phyloP scores from a whole-genome alignment of 2,888 invertebrate genomes.

The Plutella xylostella region DNA sequence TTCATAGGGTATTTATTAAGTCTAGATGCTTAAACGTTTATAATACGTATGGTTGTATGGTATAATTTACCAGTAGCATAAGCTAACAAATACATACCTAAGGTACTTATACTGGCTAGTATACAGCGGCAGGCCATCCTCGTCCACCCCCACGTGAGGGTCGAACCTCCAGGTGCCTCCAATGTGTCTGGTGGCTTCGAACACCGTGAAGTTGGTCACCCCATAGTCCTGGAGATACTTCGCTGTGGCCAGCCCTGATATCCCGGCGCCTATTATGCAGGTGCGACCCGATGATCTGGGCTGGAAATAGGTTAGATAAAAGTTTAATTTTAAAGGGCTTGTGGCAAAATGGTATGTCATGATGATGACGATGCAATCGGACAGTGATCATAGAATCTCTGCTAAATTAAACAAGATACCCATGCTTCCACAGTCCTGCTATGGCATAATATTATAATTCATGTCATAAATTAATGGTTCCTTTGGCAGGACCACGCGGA shows the following conservation, averaged over 20 bases:
- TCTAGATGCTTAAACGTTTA: too few species aligned
- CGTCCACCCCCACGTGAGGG: slow-evolving; percentile 71
- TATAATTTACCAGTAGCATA: too few species aligned
- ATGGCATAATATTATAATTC: not conserved
- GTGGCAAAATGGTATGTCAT: not conserved
- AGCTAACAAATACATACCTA: slow-evolving; percentile 39
- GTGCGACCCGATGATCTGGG: slow-evolving; percentile 22
- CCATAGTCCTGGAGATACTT: slow-evolving; percentile 68
- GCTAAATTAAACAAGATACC: not conserved
- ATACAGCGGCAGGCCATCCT: slow-evolving; percentile 76
- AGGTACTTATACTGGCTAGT: slow-evolving; percentile 86
- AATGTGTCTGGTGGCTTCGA: slow-evolving; percentile 74
- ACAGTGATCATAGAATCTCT: not conserved
- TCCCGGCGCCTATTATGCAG: slow-evolving; percentile 81
- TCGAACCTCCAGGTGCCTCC: slow-evolving; percentile 89
- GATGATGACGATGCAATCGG: not conserved
- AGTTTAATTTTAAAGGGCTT: not conserved
- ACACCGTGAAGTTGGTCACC: slow-evolving; percentile 68
- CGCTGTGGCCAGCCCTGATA: slow-evolving; percentile 76
- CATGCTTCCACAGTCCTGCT: not conserved
- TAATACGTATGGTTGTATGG: too few species aligned
- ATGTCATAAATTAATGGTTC: not conserved
- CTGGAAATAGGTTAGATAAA: slow-evolving; percentile 24
- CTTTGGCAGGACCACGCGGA: too few species aligned
- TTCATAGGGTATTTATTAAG: too few species aligned